Percentiles rank a stretch among this genome's conserved stretches.
Evolutionary conservation across 2,797 vertebrate genomes (phyloP).

Genomic region (Argya squamiceps): DNA sequence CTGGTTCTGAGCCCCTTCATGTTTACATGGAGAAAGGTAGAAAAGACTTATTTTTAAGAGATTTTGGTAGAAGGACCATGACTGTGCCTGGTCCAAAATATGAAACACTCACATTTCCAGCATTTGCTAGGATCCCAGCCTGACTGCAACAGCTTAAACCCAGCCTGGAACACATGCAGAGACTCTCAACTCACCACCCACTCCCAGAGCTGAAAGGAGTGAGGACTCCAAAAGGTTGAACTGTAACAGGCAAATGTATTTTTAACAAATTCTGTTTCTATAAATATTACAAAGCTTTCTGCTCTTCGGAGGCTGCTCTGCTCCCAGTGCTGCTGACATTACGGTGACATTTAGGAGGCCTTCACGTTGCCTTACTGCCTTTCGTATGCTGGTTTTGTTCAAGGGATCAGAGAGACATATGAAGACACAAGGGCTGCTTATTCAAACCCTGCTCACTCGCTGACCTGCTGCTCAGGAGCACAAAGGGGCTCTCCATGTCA

Average conservation of each 20-base stretch:
- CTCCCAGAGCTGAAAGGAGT: background rate
- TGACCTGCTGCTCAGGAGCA: slow-evolving; percentile 72
- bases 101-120: background rate
- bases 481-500: slow-evolving; percentile 74
- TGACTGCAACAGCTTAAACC: background rate
- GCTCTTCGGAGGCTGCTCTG: slow-evolving; percentile 64
- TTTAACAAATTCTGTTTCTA: slow-evolving; percentile 72
- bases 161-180: background rate
- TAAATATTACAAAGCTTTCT: slow-evolving; percentile 72
- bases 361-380: slow-evolving; percentile 60
- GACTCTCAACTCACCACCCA: slow-evolving; percentile 15
- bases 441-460: slow-evolving; percentile 64
- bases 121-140: background rate
- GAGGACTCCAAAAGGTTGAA: slow-evolving; percentile 54
- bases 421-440: slow-evolving; percentile 71
- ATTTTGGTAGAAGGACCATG: background rate
- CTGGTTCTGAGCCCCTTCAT: background rate
- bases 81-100: background rate
- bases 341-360: slow-evolving; percentile 81
- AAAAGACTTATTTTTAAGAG: background rate
- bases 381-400: slow-evolving; percentile 73
- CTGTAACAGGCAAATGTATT: slow-evolving; percentile 62
- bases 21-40: background rate
- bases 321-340: slow-evolving; percentile 78
- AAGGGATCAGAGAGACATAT: slow-evolving; percentile 68